These are phyloP conservation scores for Pseudococcus viburni DNA, from an alignment of 2,888 invertebrate genomes.

Conservation along the genomic window DNA sequence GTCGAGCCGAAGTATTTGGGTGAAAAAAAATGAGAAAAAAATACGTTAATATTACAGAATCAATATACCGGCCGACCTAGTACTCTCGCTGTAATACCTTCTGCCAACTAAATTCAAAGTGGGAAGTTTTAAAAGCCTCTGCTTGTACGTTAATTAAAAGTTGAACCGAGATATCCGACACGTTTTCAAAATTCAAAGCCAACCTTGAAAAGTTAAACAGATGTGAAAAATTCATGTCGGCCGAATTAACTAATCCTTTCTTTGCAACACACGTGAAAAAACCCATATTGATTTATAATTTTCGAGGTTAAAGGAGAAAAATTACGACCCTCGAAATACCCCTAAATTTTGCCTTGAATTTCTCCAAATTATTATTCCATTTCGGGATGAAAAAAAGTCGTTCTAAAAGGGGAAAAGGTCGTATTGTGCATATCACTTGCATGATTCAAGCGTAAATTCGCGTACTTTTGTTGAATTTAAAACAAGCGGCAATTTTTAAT, in stretches of 20 bases:
- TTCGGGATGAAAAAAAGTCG: background rate
- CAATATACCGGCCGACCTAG: background rate
- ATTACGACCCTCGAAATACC: conserved; percentile 12
- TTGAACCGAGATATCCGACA: background rate
- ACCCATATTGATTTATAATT: background rate
- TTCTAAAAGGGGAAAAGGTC: background rate
- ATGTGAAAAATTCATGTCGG: background rate
- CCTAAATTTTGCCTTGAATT: background rate
- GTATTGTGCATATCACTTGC: background rate
- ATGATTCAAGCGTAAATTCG: background rate
- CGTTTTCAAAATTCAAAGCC: conserved; percentile 2
- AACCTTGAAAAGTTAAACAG: background rate
- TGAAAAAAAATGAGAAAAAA: background rate
- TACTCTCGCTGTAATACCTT: background rate
- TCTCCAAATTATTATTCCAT: background rate
- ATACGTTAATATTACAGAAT: conserved; percentile 18
- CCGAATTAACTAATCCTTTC: background rate
- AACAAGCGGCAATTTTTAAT: background rate
- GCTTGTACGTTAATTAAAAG: conserved; percentile 21
- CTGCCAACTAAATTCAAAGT: background rate
- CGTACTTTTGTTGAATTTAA: background rate
- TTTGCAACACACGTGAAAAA: background rate
- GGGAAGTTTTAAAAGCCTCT: conserved; percentile 8
- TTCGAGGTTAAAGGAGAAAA: background rate
- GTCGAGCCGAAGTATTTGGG: background rate